phyloP scores from a whole-genome alignment of 2,888 invertebrate species.

The Tetramorium bicarinatum region DNA sequence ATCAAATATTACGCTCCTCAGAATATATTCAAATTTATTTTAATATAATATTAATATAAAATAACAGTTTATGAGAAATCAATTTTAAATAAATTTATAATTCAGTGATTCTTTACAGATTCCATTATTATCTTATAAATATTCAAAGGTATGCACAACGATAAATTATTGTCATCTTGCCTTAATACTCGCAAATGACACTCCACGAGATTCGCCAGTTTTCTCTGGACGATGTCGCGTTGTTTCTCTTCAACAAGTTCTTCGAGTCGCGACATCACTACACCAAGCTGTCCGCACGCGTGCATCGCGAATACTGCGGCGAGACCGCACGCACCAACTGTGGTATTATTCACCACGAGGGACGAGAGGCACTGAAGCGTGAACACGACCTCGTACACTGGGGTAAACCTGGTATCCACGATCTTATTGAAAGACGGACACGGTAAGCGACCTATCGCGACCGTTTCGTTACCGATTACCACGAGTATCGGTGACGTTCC shows the following conservation, averaged over 20 bases:
- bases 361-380: slow-evolving; percentile 61
- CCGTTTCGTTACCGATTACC: slow-evolving; percentile 55
- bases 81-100: background rate
- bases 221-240: slow-evolving; percentile 15
- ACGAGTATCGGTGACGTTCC: slow-evolving; percentile 64
- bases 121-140: background rate
- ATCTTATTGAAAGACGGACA: slow-evolving; percentile 70
- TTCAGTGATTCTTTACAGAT: background rate
- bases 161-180: slow-evolving; percentile 16
- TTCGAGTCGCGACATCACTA: slow-evolving; percentile 61
- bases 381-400: slow-evolving; percentile 68
- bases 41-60: background rate
- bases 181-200: slow-evolving; percentile 60
- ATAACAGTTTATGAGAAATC: background rate
- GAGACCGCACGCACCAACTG: slow-evolving; percentile 58
- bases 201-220: slow-evolving; percentile 53
- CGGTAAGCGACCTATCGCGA: slow-evolving; percentile 56
- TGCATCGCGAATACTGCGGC: slow-evolving; percentile 68
- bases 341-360: slow-evolving; percentile 56
- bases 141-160: background rate
- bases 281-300: slow-evolving; percentile 65
- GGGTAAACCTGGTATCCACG: slow-evolving; percentile 61
- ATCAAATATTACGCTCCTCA: background rate
- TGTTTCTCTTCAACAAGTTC: slow-evolving; percentile 24
- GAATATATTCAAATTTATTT: slow-evolving; percentile 2